Percentiles rank a stretch among this genome's conserved stretches.
These are phyloP conservation scores for Patiria miniata DNA, from an alignment of 35 echinoderm and acorn worm genomes.

Conservation along the genomic window DNA sequence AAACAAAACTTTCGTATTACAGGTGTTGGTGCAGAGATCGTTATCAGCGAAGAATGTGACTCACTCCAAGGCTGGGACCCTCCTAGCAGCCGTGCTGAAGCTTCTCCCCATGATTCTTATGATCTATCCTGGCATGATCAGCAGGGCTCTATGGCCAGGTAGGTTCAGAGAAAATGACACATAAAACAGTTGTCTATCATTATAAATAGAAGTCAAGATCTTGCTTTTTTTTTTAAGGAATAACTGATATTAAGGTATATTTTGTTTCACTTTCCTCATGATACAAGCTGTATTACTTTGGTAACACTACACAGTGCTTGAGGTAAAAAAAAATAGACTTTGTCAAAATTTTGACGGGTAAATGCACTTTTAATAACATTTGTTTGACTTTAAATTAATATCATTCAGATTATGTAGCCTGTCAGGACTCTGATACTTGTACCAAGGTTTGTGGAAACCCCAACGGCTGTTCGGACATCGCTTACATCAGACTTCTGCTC, in stretches of 20 bases:
- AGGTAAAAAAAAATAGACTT: background rate
- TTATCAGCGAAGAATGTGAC: conserved; percentile 52
- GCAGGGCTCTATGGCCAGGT: conserved; percentile 80
- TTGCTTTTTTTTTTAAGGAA: background rate
- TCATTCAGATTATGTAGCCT: conserved; percentile 76
- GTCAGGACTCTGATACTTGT: conserved; percentile 63
- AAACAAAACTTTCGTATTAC: background rate
- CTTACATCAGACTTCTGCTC: conserved; percentile 74
- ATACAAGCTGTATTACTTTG: background rate
- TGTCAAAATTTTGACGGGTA: background rate
- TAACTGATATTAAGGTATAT: background rate
- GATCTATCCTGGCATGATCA: conserved; percentile 84
- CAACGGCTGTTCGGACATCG: conserved; percentile 81
- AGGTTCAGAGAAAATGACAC: background rate
- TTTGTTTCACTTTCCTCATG: background rate
- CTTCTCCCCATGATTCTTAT: conserved; percentile 84
- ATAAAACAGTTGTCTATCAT: background rate
- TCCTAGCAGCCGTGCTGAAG: conserved; percentile 64
- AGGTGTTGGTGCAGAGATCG: conserved; percentile 60
- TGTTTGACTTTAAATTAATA: no score
- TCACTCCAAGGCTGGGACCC: conserved; percentile 49
- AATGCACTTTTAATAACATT: background rate
- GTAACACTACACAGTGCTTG: background rate
- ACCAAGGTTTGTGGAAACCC: conserved; percentile 61
- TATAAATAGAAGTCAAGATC: background rate